These are phyloP conservation scores for Todus mexicanus DNA, from an alignment of 2,797 vertebrate species.

Conservation along the genomic window DNA sequence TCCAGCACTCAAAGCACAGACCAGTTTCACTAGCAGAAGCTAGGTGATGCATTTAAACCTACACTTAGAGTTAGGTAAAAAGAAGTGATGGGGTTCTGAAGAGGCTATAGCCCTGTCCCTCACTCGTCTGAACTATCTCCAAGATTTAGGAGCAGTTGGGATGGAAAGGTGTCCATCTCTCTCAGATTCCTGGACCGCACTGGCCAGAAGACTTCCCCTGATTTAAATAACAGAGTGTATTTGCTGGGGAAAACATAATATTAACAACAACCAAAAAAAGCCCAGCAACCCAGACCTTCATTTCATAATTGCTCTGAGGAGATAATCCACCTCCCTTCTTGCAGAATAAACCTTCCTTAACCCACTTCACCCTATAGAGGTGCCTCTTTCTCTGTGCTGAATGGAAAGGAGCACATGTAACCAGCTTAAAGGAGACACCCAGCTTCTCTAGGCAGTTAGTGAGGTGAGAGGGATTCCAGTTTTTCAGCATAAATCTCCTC, in stretches of 20 bases:
- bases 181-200: neutral
- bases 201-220: neutral
- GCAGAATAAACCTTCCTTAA: neutral
- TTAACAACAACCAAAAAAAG: neutral
- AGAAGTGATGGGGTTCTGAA: neutral
- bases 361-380: neutral
- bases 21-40: neutral
- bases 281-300: neutral
- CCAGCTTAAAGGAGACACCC: neutral
- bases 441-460: neutral
- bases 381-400: accelerated
- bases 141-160: neutral
- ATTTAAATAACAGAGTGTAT: neutral
- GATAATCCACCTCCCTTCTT: neutral
- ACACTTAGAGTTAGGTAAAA: neutral
- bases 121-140: neutral
- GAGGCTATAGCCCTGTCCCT: neutral
- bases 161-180: neutral
- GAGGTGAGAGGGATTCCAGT: neutral
- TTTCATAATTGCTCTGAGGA: neutral
- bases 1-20: accelerated
- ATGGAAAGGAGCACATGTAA: neutral
- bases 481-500: neutral
- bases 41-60: neutral
- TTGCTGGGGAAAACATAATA: neutral